Base-by-base conservation (phyloP, 30 jellyfish, hydroid and myxozoan genomes). In the Aurelia coerulea region DNA sequence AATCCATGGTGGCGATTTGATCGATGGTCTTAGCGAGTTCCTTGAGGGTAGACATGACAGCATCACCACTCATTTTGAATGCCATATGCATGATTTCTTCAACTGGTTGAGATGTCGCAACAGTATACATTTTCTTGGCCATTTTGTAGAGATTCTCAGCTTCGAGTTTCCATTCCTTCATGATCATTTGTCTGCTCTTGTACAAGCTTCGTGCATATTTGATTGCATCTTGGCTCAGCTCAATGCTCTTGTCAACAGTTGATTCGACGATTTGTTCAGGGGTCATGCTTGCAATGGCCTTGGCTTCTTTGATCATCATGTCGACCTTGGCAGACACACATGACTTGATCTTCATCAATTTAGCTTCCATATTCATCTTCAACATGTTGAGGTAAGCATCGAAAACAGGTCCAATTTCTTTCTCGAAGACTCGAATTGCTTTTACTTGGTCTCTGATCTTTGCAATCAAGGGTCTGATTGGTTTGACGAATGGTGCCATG, bases 1-100 rank as follows among this genome's bases (percentile, higher is more conserved):
- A 53, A 66, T 95, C 98, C 90, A 95, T 67, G 58, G 56, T 80
- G 13, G 97, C 89, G 46, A 95, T 18, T 63, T 95, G 97, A 72
- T 83, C 95, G 59, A 90, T 50, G 58, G 80, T 75, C 37, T 73
- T 82, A 18, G 84, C 90, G 17, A 90, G 50, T 62, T 90, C 96
- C 62, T 78, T 91, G 62, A 87, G 84, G 37, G 88, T 81, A 12
- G 66, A 54, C 51, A 81, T 90, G 69, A 84, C 62, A 10, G 74
- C 79, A 41, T 84, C 97, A 35, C 95, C 89, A n/a, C 95, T 33
- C 83, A 64, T 86, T 64, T 73, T 70, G 92, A 85, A 74, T 5
- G 85, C 79, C n/a, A 81, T 60, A 46, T 88, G 96, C 75, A 86
- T 62, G 9, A 76, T 63, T 17, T 90, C 99, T 73, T 87, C 94